These are phyloP conservation scores for Cataglyphis albicans DNA, from an alignment of 2,888 invertebrate genomes.

Conservation along the genomic window DNA sequence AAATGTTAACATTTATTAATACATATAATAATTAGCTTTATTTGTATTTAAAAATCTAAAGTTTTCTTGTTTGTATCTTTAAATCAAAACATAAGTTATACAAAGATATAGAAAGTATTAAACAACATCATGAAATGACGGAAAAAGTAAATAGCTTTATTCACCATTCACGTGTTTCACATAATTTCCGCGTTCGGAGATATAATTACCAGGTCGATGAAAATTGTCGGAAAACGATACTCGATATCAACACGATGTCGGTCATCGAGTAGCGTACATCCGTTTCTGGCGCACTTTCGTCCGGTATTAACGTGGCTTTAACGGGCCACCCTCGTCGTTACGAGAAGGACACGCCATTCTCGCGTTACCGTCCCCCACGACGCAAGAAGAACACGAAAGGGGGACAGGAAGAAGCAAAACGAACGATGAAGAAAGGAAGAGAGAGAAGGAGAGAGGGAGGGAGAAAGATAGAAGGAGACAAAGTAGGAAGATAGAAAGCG, in stretches of 20 bases:
- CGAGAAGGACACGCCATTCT: constrained; percentile 68
- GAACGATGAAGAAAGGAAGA: constrained; percentile 23
- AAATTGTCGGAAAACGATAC: constrained; percentile 43
- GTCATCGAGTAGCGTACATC: constrained; percentile 48
- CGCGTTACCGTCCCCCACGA: constrained; percentile 63
- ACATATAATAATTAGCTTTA: background rate
- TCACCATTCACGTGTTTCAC: background rate
- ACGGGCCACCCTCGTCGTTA: constrained; percentile 70
- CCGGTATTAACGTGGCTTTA: constrained; percentile 49
- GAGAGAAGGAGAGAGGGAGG: constrained; percentile 15
- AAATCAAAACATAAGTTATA: background rate
- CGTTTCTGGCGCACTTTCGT: constrained; percentile 49
- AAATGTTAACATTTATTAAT: background rate
- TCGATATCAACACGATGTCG: constrained; percentile 48
- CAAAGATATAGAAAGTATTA: background rate
- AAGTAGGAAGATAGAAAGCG: constrained; percentile 56
- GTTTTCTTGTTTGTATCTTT: background rate
- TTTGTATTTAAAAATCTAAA: background rate
- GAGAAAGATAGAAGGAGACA: constrained; percentile 16
- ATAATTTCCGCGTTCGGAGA: background rate
- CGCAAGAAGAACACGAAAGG: constrained; percentile 42
- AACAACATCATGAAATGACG: background rate
- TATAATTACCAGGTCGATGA: constrained; percentile 49
- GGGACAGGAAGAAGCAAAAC: constrained; percentile 39
- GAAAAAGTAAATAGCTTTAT: background rate